phyloP scores from a whole-genome alignment of 2,113 vertebrate genomes.

The Pyrgilauda ruficollis region DNA sequence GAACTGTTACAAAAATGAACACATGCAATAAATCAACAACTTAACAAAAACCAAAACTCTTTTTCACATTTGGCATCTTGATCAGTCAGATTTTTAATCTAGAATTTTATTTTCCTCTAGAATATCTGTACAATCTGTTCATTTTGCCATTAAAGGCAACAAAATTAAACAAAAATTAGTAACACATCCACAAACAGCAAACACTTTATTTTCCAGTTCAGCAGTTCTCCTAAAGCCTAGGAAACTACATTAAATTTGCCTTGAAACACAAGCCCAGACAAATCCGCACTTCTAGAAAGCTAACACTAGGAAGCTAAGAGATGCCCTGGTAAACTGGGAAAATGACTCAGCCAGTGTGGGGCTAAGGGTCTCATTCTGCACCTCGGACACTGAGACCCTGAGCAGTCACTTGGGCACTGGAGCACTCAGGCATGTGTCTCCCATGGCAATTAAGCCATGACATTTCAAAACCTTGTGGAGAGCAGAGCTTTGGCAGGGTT shows the following conservation, averaged over 20 bases:
- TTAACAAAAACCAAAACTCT: background rate
- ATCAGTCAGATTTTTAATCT: background rate
- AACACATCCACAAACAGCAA: background rate
- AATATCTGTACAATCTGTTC: background rate
- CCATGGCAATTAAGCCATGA: background rate
- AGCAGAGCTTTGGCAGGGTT: background rate
- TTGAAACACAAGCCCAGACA: background rate
- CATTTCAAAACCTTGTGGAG: background rate
- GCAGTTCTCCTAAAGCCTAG: background rate
- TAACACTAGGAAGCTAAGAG: accelerated
- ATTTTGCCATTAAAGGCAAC: background rate
- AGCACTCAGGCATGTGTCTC: background rate
- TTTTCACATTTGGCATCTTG: background rate
- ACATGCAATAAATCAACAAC: background rate
- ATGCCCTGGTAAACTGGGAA: background rate
- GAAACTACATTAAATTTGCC: background rate
- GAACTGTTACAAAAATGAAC: background rate
- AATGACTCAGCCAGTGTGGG: background rate
- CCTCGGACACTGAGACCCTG: accelerated
- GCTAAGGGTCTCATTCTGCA: background rate
- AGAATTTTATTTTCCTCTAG: background rate
- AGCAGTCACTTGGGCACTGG: background rate
- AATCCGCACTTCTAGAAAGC: background rate
- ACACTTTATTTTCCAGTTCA: background rate
- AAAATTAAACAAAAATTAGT: background rate